These are phyloP conservation scores for Corythornis madagascariensis DNA, from an alignment of 2,113 vertebrate genomes.

Conservation along the genomic window DNA sequence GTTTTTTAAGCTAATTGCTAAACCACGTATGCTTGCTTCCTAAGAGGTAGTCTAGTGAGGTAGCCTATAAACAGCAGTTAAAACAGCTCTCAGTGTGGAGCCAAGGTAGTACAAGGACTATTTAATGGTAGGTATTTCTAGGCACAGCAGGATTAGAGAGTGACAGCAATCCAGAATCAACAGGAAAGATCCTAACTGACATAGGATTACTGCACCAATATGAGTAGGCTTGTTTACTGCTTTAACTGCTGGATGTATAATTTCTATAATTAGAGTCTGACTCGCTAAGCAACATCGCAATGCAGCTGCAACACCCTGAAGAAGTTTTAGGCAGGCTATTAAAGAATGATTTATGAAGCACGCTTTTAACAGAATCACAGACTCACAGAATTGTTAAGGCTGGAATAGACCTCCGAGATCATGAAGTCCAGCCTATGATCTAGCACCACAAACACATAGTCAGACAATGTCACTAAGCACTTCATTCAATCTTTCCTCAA, in stretches of 20 bases:
- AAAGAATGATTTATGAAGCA: constrained; percentile 77
- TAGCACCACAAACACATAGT: too few relatives aligned
- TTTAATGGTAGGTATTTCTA: neutral
- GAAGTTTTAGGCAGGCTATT: constrained; percentile 74
- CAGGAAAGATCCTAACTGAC: constrained; percentile 2
- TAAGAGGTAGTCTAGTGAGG: neutral
- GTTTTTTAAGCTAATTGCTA: neutral
- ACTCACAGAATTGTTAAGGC: too few relatives aligned
- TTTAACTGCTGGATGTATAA: constrained; percentile 43
- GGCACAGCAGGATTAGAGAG: neutral
- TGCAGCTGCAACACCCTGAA: constrained; percentile 62
- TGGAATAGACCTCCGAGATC: too few relatives aligned
- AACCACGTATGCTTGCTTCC: neutral
- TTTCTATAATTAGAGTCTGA: constrained; percentile 67
- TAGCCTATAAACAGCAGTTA: neutral
- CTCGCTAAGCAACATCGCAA: constrained; percentile 6
- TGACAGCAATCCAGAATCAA: constrained; percentile 30
- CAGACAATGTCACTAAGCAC: too few relatives aligned
- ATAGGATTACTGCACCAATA: neutral
- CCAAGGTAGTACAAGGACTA: neutral
- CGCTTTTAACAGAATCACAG: neutral
- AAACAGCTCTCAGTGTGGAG: neutral
- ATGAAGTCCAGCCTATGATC: too few relatives aligned
- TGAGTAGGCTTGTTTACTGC: constrained; percentile 31
- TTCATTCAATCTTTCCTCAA: too few relatives aligned